These are phyloP conservation scores for Diploptera punctata DNA, from an alignment of 2,888 invertebrate species.

Conservation along the genomic window DNA sequence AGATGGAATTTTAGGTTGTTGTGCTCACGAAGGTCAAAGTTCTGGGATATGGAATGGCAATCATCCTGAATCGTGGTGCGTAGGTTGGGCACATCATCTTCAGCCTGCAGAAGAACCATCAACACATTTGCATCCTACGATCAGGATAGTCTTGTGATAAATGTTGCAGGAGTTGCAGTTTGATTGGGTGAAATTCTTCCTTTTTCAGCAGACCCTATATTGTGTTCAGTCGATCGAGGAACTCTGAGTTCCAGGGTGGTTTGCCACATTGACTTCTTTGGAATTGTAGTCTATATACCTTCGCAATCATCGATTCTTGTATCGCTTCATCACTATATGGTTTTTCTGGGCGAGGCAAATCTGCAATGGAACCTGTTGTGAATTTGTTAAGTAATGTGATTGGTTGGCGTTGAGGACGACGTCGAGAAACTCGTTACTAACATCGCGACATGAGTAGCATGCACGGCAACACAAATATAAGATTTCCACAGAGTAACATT, in stretches of 20 bases:
- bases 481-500: background rate
- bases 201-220: constrained; percentile 47
- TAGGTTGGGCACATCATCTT: background rate
- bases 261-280: constrained; percentile 19
- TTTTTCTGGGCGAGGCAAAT: background rate
- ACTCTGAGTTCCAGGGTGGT: background rate
- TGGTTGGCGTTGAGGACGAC: background rate
- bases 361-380: background rate
- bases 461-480: background rate
- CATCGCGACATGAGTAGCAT: background rate
- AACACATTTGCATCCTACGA: constrained; percentile 1
- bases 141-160: constrained; percentile 3
- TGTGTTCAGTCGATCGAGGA: constrained; percentile 52
- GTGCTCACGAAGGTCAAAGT: too few species aligned
- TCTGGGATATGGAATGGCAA: too few species aligned
- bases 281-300: constrained; percentile 40
- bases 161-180: constrained; percentile 4
- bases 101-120: constrained; percentile 2
- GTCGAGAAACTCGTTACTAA: background rate
- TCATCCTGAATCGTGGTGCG: too few species aligned
- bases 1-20: too few species aligned
- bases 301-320: constrained; percentile 20
- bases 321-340: background rate
- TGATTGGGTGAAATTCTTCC: constrained; percentile 3
- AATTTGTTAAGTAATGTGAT: background rate